phyloP scores from a whole-genome alignment of 2,797 vertebrate species.

The Distichodus sexfasciatus region DNA sequence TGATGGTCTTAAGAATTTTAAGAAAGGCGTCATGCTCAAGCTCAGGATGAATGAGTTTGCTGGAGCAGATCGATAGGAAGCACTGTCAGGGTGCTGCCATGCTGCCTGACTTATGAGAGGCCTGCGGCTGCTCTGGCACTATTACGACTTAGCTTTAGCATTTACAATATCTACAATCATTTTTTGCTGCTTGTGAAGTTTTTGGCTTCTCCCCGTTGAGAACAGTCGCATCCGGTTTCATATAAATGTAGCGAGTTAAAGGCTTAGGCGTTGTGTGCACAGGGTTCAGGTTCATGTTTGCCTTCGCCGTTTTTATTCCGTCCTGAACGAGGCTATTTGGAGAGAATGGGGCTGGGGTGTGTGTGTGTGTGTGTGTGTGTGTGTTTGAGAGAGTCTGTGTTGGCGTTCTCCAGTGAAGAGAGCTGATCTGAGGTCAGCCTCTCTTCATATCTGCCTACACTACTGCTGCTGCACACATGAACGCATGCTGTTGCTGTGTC shows the following conservation, averaged over 20 bases:
- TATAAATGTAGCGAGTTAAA: neutral
- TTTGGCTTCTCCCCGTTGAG: neutral
- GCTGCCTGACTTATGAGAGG: constrained; percentile 3
- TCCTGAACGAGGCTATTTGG: constrained; percentile 24
- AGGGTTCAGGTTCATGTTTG: constrained; percentile 13
- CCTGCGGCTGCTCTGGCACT: neutral
- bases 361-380: neutral
- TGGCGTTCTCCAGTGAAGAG: constrained; percentile 47
- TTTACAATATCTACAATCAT: neutral
- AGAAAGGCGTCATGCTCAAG: too few relatives aligned
- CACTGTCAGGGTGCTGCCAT: neutral
- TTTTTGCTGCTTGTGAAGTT: neutral
- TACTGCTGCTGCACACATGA: constrained; percentile 49
- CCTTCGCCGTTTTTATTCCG: constrained; percentile 1
- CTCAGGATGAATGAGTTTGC: neutral
- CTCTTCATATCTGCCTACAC: constrained; percentile 50
- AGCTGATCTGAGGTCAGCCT: constrained; percentile 42
- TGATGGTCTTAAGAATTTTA: too few relatives aligned
- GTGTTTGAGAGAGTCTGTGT: constrained; percentile 19
- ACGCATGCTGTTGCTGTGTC: constrained; percentile 52
- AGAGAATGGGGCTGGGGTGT: constrained; percentile 20
- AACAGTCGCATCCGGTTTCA: constrained; percentile 5
- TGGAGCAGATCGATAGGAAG: constrained; percentile 3
- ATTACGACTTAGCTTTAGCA: neutral
- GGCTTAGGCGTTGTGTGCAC: neutral